A percentile compares a stretch with the other conserved stretches of the same genome.
Conservation (phyloP, 35 echinoderm and acorn worm genomes). For the Heliocidaris erythrogramma region DNA sequence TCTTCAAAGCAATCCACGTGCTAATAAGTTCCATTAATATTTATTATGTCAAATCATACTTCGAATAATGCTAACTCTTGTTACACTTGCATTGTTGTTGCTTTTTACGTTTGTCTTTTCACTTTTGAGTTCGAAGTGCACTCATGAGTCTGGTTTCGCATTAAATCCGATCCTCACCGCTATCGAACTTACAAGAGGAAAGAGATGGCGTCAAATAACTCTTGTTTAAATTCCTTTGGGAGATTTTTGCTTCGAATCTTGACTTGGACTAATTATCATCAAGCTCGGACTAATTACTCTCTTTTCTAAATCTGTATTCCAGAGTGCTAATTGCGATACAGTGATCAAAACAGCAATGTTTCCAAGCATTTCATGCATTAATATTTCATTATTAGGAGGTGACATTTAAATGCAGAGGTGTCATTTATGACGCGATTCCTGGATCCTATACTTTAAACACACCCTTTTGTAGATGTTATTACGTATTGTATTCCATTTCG, state of each 20-base stretch:
- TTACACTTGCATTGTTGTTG: background rate
- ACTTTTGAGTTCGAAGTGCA: background rate
- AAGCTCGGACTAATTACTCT: background rate
- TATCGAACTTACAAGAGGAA: background rate
- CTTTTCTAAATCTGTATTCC: background rate
- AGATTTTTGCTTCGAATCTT: background rate
- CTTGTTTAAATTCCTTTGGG: background rate
- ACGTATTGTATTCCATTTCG: no score
- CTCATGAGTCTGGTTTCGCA: background rate
- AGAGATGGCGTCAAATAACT: background rate
- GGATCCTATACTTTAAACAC: no score
- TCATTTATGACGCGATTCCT: background rate
- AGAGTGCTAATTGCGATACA: background rate
- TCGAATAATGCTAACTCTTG: no score
- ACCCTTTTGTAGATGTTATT: no score
- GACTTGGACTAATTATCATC: background rate
- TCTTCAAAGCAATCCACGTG: no score
- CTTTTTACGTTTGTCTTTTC: background rate
- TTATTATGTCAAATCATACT: no score
- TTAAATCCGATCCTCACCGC: background rate
- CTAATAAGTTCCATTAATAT: no score
- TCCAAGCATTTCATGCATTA: background rate
- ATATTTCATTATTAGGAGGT: background rate
- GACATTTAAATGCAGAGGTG: background rate
- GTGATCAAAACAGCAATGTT: background rate